phyloP scores from a whole-genome alignment of 2,113 vertebrate genomes.

The Casuarius casuarius region DNA sequence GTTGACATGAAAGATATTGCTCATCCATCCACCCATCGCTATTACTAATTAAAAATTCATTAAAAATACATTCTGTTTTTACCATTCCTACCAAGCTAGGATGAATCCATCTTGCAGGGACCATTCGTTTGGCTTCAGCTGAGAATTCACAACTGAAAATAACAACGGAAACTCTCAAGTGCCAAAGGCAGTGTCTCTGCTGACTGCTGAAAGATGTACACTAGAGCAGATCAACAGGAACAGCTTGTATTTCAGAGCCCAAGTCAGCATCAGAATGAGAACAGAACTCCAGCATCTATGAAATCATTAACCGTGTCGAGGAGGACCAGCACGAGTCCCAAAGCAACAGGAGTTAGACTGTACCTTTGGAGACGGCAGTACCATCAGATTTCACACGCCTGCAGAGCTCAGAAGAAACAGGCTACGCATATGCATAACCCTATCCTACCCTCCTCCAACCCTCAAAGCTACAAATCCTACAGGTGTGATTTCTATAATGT shows the following conservation, averaged over 20 bases:
- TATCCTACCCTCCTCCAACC: rapidly evolving
- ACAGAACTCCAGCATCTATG: rapidly evolving
- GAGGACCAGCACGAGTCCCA: rapidly evolving
- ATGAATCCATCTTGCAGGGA: background rate
- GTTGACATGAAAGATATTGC: background rate
- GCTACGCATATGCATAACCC: rapidly evolving
- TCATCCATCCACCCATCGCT: background rate
- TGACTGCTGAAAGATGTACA: rapidly evolving
- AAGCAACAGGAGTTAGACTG: background rate
- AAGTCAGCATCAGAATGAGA: background rate
- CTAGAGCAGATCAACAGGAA: rapidly evolving
- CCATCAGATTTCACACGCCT: rapidly evolving
- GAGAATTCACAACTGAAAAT: background rate
- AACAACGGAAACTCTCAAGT: background rate
- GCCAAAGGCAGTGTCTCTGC: background rate
- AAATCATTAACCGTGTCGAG: rapidly evolving
- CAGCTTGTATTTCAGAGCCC: background rate
- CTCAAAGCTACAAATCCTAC: too few relatives aligned
- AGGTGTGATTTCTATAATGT: rapidly evolving
- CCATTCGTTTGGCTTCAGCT: background rate
- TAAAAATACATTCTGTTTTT: background rate
- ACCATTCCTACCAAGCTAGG: background rate
- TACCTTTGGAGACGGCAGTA: rapidly evolving
- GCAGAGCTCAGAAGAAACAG: background rate
- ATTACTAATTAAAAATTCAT: background rate